Percentiles rank a stretch among this genome's conserved stretches.
Evolutionary conservation across 2,888 invertebrate species (phyloP).

Genomic region (Linyphia triangularis): DNA sequence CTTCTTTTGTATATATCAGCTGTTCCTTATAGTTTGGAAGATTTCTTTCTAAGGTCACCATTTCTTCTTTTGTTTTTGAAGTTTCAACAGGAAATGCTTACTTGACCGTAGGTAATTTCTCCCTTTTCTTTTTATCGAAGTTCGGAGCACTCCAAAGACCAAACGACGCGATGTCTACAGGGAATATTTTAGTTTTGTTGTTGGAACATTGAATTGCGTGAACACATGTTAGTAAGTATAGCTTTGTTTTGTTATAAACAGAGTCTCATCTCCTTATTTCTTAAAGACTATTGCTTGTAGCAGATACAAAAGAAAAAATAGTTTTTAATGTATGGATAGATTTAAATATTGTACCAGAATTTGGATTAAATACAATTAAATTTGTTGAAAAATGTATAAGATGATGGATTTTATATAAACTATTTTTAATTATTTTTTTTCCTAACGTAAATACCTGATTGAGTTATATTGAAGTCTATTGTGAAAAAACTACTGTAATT

Average conservation of each 20-base stretch:
- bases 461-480: too few relatives aligned
- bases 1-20: not conserved
- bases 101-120: slow-evolving; percentile 40
- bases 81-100: slow-evolving; percentile 28
- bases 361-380: too few relatives aligned
- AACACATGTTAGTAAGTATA: not conserved
- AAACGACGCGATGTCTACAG: not conserved
- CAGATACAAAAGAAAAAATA: too few relatives aligned
- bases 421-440: too few relatives aligned
- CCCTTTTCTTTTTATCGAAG: not conserved
- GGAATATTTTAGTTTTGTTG: not conserved
- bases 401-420: too few relatives aligned
- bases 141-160: not conserved
- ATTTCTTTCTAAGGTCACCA: not conserved
- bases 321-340: too few relatives aligned
- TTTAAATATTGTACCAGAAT: too few relatives aligned
- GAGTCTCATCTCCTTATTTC: not conserved
- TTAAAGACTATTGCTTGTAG: too few relatives aligned
- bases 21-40: slow-evolving; percentile 12
- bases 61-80: not conserved
- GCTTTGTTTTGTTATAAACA: not conserved
- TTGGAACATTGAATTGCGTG: not conserved
- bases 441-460: too few relatives aligned
- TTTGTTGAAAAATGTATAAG: too few relatives aligned
- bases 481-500: too few relatives aligned